Conservation (phyloP, 2,888 invertebrate genomes). For the Chymomyza procnemis region DNA sequence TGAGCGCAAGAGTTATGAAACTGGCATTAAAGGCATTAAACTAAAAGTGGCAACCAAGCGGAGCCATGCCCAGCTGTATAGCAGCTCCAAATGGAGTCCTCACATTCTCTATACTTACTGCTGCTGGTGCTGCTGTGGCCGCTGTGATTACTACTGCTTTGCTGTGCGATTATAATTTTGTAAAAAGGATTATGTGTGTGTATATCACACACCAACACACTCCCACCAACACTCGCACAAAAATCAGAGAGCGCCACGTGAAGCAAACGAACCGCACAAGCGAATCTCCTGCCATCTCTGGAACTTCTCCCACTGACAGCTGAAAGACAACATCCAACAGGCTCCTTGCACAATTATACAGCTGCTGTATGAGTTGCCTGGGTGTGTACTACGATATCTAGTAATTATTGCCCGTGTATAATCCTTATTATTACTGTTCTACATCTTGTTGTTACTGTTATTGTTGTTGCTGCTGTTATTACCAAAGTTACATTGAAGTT, state of each 20-base stretch:
- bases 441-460: constrained; percentile 33
- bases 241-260: constrained; percentile 9
- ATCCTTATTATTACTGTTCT: constrained; percentile 66
- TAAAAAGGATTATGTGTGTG: constrained; percentile 71
- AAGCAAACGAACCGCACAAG: constrained; percentile 67
- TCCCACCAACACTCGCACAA: constrained; percentile 2
- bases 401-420: constrained; percentile 71
- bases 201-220: constrained; percentile 42
- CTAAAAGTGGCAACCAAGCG: constrained; percentile 57
- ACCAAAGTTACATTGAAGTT: constrained; percentile 37
- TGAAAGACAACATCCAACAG: neutral
- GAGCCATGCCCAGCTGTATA: neutral
- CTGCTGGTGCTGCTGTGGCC: constrained; percentile 9
- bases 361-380: neutral
- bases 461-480: neutral
- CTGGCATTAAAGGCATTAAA: constrained; percentile 64
- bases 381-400: constrained; percentile 35
- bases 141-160: constrained; percentile 65
- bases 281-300: constrained; percentile 5
- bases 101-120: constrained; percentile 32
- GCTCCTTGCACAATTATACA: neutral
- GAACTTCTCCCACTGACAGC: neutral
- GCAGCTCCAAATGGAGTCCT: constrained; percentile 30
- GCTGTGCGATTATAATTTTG: constrained; percentile 65
- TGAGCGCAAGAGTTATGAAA: constrained; percentile 69